Base-by-base conservation (phyloP, 2,888 invertebrate species). In the Coelopa pilipes region DNA sequence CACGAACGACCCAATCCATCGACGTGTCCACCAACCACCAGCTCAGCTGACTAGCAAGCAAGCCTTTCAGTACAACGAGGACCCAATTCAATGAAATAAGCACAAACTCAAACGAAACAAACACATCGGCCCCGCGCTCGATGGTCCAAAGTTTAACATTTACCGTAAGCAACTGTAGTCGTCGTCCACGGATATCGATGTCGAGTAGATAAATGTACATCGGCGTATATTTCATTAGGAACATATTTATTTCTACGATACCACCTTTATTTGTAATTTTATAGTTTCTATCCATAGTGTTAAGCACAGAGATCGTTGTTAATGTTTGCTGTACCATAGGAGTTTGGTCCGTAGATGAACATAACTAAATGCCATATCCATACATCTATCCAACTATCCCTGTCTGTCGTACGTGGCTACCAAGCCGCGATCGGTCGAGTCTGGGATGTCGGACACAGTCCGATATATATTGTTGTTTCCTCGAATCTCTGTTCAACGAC, bases 301-400 rank as follows among this genome's bases (percentile, higher is more conserved):
- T 65, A 65, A 63, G 63, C 17, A 34, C 15, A 45, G 13, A 46
- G 15, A 63, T 17, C 45, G 47, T 63, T 63, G 45, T 63, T 47
- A 63, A 63, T 63, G 17, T 46, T 63, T 63, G 47, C 46, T 63
- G 45, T 63, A 63, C 12, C 5, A 70, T 72, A 63, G 34, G 34
- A 34, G 34, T 34, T 7, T 34, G n/a, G 7, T 34, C 2, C 34
- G 7, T 34, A 34, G 4, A 66, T 69, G 47, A 49, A 55, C 45
- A 45, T 57, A 57, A 21, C 17, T 19, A 57, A 57, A 17, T 17
- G 3, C 12, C 13, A 59, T 59, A 59, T 59, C 24, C 10, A 59
- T 59, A 1, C 17, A 59, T 21, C 19, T 21, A 59, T n/a, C 34
- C 7, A 21, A 12, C 57, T 59, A 59, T 13, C n/a, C 11, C 5